Evolutionary conservation across 1,140 invertebrate species (phyloP).

Genomic region (Trinorchestia longiramus): DNA sequence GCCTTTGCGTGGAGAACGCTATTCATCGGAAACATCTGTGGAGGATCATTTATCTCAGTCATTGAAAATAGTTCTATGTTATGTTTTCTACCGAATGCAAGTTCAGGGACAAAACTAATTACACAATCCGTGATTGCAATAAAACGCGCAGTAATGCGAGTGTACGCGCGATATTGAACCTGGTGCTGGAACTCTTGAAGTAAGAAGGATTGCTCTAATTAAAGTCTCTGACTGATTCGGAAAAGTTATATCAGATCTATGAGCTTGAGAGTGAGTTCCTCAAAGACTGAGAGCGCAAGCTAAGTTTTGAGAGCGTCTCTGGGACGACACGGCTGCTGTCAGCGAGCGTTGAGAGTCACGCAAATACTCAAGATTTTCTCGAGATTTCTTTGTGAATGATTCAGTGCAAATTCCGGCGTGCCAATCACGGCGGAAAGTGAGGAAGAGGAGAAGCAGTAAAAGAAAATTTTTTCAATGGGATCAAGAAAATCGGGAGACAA

Average conservation of each 20-base stretch:
- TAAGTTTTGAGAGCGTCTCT: not conserved
- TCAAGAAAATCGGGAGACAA: not conserved
- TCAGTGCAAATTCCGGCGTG: not conserved
- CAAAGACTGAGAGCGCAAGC: not conserved
- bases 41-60: too few relatives aligned
- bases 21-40: too few relatives aligned
- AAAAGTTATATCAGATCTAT: not conserved
- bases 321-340: not conserved
- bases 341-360: not conserved
- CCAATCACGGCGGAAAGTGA: not conserved
- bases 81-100: not conserved
- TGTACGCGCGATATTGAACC: not conserved
- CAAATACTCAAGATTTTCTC: not conserved
- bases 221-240: not conserved
- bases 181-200: not conserved
- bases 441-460: not conserved
- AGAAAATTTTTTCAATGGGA: not conserved
- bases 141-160: not conserved
- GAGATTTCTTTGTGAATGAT: not conserved
- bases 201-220: not conserved
- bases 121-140: not conserved
- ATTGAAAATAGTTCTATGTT: too few relatives aligned
- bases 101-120: not conserved
- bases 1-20: too few relatives aligned
- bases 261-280: not conserved